Evolutionary conservation across 2,113 vertebrate species (phyloP), one percentile per base, ranked within the genome.

Genomic region (Psittacula cyanocephala): DNA sequence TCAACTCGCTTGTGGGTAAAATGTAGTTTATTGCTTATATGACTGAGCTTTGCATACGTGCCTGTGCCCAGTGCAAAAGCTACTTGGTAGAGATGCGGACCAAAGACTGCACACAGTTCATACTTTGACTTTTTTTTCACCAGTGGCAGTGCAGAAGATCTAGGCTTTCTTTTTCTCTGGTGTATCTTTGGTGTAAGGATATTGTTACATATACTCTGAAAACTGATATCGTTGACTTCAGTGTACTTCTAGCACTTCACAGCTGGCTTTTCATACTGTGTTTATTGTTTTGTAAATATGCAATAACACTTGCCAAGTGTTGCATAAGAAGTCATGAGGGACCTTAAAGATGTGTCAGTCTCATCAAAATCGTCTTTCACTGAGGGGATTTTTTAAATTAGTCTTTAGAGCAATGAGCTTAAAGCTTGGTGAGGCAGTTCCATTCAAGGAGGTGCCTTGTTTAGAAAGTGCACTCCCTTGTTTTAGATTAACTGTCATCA

Each of bases 271-370:
- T 71, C 49, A 25, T 47, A 50, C 7, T 24, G 5, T 47, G 69
- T 81, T 76, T 72, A 57, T 82, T 91, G 18, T 77, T 94, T 95
- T 41, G 18, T 82, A 90, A 88, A 86, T 64, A 65, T 28, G 16
- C 44, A 43, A 5, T 49, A 69, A 29, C 10, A 11, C 17, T 93
- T 82, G 27, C 43, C 63, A 84, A 55, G 13, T 80, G 52, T 72
- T 65, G 37, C 41, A 16, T n/a, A 82, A 87, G 29, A 81, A 71
- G 37, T 5, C 23, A 52, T 31, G 24, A 80, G 11, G 52, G 33
- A 55, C 35, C 55, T 41, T 64, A 76, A 90, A 65, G 44, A 39
- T 69, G 11, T 63, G 43, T 65, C 50, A 53, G 59, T 59, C 18
- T 67, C 35, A 76, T 76, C 37, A 89, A 86, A 96, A 91, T 18